Conservation (phyloP, 2,888 invertebrate species). For the Dynastes hyllus region DNA sequence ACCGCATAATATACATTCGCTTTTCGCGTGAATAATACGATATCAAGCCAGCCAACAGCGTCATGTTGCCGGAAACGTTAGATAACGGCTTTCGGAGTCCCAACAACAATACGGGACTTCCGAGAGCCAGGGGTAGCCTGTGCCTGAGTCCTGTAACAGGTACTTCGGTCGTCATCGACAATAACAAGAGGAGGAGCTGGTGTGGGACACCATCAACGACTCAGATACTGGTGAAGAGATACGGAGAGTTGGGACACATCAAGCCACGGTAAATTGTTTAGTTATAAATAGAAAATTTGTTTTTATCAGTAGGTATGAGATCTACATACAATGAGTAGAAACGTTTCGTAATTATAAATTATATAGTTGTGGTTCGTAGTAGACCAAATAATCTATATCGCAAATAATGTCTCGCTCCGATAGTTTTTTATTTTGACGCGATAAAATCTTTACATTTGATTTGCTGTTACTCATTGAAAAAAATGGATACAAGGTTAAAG, state of each 20-base stretch:
- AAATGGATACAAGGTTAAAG: too few relatives aligned
- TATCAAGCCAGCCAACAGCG: slow-evolving; percentile 12
- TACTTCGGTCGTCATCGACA: slow-evolving; percentile 63
- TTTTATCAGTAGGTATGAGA: too few relatives aligned
- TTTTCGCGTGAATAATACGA: slow-evolving; percentile 4
- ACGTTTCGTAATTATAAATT: too few relatives aligned
- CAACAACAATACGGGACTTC: slow-evolving; percentile 67
- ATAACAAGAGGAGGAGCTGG: slow-evolving; percentile 68
- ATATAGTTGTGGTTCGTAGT: too few relatives aligned
- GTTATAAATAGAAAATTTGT: not conserved
- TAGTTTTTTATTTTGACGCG: too few relatives aligned
- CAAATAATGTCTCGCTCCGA: too few relatives aligned
- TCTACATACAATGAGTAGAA: too few relatives aligned
- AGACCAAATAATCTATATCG: too few relatives aligned
- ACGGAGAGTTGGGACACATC: slow-evolving; percentile 69
- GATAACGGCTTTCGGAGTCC: slow-evolving; percentile 69
- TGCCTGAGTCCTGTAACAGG: slow-evolving; percentile 67
- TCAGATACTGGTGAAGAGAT: slow-evolving; percentile 62
- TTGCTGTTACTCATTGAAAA: too few relatives aligned
- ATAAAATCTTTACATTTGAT: too few relatives aligned
- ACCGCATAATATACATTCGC: slow-evolving; percentile 4
- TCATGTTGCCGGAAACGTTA: slow-evolving; percentile 67
- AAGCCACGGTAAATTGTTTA: slow-evolving; percentile 66
- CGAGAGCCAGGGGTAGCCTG: slow-evolving; percentile 68
- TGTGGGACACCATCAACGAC: slow-evolving; percentile 65